phyloP scores from a whole-genome alignment of 30 jellyfish, hydroid and myxozoan species.

The Mastigias papua region DNA sequence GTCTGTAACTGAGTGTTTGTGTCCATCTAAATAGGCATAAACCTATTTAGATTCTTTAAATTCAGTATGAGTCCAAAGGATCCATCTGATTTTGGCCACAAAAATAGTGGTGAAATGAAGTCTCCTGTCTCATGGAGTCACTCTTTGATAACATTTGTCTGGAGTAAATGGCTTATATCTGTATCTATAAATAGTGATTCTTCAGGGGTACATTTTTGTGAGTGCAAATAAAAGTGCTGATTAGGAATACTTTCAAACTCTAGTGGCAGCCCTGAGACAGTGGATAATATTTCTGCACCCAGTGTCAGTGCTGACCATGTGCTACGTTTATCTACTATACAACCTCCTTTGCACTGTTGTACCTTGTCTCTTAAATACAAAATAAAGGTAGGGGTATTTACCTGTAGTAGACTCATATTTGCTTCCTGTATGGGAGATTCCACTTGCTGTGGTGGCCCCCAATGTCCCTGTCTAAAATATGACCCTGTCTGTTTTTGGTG shows the following conservation, averaged over 20 bases:
- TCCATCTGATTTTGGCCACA: background rate
- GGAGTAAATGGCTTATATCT: no score
- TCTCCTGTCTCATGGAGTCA: background rate
- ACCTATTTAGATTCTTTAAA: background rate
- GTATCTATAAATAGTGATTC: background rate
- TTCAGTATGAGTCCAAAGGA: background rate
- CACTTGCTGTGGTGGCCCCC: no score
- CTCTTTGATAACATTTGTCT: background rate
- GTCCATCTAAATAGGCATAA: background rate
- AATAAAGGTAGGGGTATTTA: no score
- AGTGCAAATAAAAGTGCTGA: background rate
- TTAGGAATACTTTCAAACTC: background rate
- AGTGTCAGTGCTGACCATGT: background rate
- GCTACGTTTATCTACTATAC: no score
- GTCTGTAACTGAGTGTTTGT: background rate
- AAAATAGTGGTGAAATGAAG: background rate
- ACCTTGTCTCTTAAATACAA: no score
- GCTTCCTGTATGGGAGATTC: no score
- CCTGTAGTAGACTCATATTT: no score
- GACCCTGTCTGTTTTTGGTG: no score
- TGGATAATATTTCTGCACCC: background rate
- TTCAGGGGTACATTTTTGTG: background rate
- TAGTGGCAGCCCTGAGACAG: background rate
- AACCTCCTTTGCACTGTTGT: no score
- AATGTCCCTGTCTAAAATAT: no score